Base-by-base conservation (phyloP, 2,797 vertebrate species). In the Pelobates cultripes region DNA sequence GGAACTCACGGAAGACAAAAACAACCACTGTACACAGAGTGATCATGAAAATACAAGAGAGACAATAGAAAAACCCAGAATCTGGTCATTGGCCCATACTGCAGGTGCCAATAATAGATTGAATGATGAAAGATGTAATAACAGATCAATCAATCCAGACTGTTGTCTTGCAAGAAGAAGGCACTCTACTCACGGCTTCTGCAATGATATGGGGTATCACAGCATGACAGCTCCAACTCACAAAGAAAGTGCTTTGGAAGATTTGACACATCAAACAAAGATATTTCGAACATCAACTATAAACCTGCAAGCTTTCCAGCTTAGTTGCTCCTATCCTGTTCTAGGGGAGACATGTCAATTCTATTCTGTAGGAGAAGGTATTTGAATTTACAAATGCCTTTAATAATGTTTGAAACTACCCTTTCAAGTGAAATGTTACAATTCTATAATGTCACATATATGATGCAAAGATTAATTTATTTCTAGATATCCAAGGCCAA, bases 11-110 rank as follows among this genome's bases (percentile, higher is more conserved):
- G 86, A 83, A 44, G 89, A 89, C 67, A 95, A 94, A 88, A 28
- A 82, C 1, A 76, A 82, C 2, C n/a, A 79, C 0, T 84, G 80
- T 77, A 83, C 90, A 3, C 15, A 86, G 2, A 86, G 89, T 28
- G 82, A 88, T 0, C 73, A 90, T 74, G 86, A 92, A 86, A 88
- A 92, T 85, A 93, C 93, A 77, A 96, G 94, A 73, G 93, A 95
- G 42, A 82, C 89, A 8, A 83, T 91, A 0, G 96, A 96, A 85
- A 98, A 97, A 85, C 95, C 96, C 14, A 91, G 95, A 87, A 98
- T 99, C 91, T 99, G 97, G 97, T 99, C 97, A 0, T 89, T 98
- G 87, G 97, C 96, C 14, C 95, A 93, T 64, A 98, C 97, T 0
- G 97, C 96, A 0, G 95, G 93, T 5, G 90, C 94, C 1, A 90